Evolutionary conservation across 2,888 invertebrate species (phyloP).

Genomic region (Parnassius smintheus): DNA sequence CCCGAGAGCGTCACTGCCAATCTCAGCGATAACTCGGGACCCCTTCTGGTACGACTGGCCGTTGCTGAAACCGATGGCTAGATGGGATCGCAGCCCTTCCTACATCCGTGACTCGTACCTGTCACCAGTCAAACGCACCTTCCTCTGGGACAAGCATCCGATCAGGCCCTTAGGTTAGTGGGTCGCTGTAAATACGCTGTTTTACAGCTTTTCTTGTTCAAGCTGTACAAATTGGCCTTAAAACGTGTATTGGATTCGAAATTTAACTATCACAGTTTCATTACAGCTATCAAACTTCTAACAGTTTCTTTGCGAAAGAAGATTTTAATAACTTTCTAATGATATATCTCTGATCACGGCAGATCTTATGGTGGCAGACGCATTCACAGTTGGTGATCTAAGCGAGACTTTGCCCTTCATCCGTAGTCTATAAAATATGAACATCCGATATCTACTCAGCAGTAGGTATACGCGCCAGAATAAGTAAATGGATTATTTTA

Average conservation of each 20-base stretch:
- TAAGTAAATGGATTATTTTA: slow-evolving; percentile 7
- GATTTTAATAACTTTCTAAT: slow-evolving; percentile 32
- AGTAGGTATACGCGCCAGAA: slow-evolving; percentile 23
- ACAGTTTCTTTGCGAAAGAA: slow-evolving; percentile 25
- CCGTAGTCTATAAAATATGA: slow-evolving; percentile 71
- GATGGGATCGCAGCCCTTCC: slow-evolving; percentile 87
- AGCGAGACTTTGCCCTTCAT: slow-evolving; percentile 76
- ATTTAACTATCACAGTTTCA: slow-evolving; percentile 34
- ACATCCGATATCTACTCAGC: slow-evolving; percentile 55
- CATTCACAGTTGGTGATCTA: slow-evolving; percentile 70
- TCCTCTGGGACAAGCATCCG: slow-evolving; percentile 95
- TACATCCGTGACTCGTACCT: slow-evolving; percentile 93
- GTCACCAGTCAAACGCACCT: slow-evolving; percentile 94
- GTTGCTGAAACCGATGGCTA: slow-evolving; percentile 88
- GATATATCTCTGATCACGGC: slow-evolving; percentile 49
- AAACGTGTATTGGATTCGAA: slow-evolving; percentile 44
- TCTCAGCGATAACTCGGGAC: slow-evolving; percentile 91
- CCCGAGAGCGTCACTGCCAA: slow-evolving; percentile 88
- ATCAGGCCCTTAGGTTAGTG: slow-evolving; percentile 94
- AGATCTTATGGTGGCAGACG: slow-evolving; percentile 78
- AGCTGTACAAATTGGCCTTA: slow-evolving; percentile 64
- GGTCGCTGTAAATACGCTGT: slow-evolving; percentile 63
- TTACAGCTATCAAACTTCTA: slow-evolving; percentile 29
- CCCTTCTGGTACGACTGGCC: slow-evolving; percentile 95
- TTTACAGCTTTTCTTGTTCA: slow-evolving; percentile 45